Conservation (phyloP, 2,797 vertebrate genomes). For the Chaenodraco wilsoni region DNA sequence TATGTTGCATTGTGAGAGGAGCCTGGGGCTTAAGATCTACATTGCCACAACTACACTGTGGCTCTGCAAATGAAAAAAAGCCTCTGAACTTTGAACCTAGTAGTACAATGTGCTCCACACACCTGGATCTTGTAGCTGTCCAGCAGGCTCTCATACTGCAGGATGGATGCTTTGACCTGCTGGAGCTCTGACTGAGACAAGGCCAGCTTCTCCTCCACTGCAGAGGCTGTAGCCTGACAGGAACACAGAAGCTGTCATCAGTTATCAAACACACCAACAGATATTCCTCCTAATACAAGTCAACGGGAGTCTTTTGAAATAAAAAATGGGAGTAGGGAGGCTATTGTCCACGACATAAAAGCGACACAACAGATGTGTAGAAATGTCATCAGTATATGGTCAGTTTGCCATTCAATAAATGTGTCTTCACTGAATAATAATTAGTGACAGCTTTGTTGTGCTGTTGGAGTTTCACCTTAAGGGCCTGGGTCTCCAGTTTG, state of each 20-base stretch:
- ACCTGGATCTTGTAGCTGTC: slow-evolving; percentile 93
- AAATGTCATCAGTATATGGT: background rate
- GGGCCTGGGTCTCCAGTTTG: slow-evolving; percentile 88
- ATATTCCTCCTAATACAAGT: slow-evolving; percentile 4
- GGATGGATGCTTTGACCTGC: slow-evolving; percentile 88
- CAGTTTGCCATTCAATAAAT: background rate
- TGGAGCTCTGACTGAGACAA: slow-evolving; percentile 88
- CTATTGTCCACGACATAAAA: background rate
- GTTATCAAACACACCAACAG: slow-evolving; percentile 20
- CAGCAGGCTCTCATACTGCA: slow-evolving; percentile 89
- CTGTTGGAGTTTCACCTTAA: slow-evolving; percentile 83
- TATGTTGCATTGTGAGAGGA: too few species aligned
- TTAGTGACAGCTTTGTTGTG: background rate
- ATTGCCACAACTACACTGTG: too few species aligned
- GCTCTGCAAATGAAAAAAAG: too few species aligned
- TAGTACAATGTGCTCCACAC: background rate
- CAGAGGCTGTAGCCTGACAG: slow-evolving; percentile 80
- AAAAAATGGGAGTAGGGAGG: slow-evolving; percentile 8
- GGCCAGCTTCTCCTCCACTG: slow-evolving; percentile 88
- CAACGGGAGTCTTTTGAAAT: background rate
- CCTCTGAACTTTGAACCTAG: too few species aligned
- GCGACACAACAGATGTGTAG: background rate
- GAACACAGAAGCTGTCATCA: background rate
- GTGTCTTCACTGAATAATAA: background rate
- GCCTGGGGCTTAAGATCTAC: too few species aligned